Percentiles rank a stretch among this genome's conserved stretches.
phyloP scores from a whole-genome alignment of 2,888 invertebrate species.

The Cheilosia pagana region DNA sequence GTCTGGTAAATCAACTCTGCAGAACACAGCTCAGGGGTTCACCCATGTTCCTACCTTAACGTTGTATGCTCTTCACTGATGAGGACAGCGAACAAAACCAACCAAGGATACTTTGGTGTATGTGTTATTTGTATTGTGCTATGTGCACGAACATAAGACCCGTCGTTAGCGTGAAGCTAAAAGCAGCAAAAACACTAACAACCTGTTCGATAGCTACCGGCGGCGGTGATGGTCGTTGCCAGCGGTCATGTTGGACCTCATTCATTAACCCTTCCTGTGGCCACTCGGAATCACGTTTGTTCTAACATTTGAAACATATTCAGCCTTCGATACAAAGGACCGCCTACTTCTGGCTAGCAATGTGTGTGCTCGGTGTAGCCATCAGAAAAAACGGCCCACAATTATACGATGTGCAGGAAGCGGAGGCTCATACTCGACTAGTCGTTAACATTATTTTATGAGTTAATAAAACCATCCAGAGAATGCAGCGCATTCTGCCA shows the following conservation, averaged over 20 bases:
- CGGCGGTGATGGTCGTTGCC: constrained; percentile 31
- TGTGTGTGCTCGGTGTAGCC: background rate
- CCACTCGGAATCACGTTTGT: constrained; percentile 40
- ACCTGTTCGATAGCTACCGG: constrained; percentile 63
- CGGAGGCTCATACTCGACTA: constrained; percentile 24
- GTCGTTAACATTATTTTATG: constrained; percentile 64
- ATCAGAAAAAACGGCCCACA: constrained; percentile 9
- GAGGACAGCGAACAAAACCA: constrained; percentile 37
- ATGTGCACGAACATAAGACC: constrained; percentile 45
- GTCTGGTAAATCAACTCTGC: constrained; percentile 56
- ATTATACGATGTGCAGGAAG: constrained; percentile 32
- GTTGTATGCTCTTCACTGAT: background rate
- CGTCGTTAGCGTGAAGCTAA: constrained; percentile 49
- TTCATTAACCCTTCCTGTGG: constrained; percentile 49
- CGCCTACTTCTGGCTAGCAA: constrained; percentile 18
- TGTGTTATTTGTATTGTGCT: constrained; percentile 26
- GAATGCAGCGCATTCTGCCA: constrained; percentile 25
- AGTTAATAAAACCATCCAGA: constrained; percentile 49
- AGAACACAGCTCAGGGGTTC: constrained; percentile 45
- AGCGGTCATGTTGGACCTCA: constrained; percentile 63
- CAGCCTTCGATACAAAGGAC: constrained; percentile 57
- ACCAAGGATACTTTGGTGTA: constrained; percentile 28
- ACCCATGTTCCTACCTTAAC: constrained; percentile 12
- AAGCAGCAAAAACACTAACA: constrained; percentile 51
- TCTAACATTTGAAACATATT: constrained; percentile 43